These are phyloP conservation scores for Percopsis transmontana DNA, from an alignment of 2,113 vertebrate genomes.

Conservation along the genomic window DNA sequence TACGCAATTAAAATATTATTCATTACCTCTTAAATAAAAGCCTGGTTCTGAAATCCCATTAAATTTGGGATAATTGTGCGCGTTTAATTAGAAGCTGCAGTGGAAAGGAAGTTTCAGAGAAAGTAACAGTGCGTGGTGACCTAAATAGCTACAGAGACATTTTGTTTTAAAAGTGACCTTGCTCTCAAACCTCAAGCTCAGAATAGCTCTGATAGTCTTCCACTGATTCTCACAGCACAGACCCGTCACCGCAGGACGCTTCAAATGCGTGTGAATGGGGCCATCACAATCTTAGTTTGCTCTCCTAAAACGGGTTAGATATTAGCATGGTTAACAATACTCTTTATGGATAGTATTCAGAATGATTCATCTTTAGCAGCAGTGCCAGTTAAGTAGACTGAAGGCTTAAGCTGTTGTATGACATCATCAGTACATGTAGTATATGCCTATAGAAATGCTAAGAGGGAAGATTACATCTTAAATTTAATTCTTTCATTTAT, in stretches of 20 bases:
- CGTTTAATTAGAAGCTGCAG: constrained; percentile 83
- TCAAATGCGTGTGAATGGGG: constrained; percentile 14
- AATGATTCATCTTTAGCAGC: background rate
- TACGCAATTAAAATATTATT: constrained; percentile 87
- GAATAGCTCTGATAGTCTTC: constrained; percentile 76
- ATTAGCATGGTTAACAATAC: background rate
- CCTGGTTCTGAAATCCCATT: constrained; percentile 81
- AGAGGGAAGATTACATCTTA: too few species aligned
- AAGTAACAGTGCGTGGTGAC: constrained; percentile 77
- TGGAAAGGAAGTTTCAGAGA: constrained; percentile 75
- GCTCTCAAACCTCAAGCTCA: constrained; percentile 75
- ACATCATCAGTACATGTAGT: background rate
- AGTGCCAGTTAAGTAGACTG: background rate
- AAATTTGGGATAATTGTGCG: constrained; percentile 85
- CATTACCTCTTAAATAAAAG: constrained; percentile 87
- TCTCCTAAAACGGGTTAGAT: constrained; percentile 7
- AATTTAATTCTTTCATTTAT: too few species aligned
- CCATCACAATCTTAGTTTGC: constrained; percentile 13
- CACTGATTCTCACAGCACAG: constrained; percentile 44
- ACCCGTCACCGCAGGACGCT: constrained; percentile 32
- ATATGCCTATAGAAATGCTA: too few species aligned
- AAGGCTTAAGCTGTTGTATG: background rate
- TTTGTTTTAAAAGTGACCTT: constrained; percentile 86
- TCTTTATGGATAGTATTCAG: background rate
- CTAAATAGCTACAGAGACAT: constrained; percentile 79